Base-by-base conservation (phyloP, 2,888 invertebrate genomes). In the Hesperia comma region DNA sequence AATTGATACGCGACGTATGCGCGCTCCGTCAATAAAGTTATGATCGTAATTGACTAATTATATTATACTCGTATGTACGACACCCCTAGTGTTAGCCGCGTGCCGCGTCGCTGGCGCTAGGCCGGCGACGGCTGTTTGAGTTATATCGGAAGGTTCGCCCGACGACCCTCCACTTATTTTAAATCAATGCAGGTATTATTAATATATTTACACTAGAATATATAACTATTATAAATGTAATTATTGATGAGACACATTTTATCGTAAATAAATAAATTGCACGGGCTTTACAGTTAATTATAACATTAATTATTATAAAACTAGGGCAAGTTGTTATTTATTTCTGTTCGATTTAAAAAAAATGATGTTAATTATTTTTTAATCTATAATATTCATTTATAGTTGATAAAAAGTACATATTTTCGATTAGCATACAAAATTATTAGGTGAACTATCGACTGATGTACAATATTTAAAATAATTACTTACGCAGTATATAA, bases 291-390 rank as follows among this genome's bases (percentile, higher is more conserved):
- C 90, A 88, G 82, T 88, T 92, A 91, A 91, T 90, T 88, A 86
- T 91, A 92, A 91, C 86, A 89, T 90, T 90, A 91, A 91, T 92
- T 88, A 90, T 88, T 87, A 90, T 88, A 87, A 88, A 75, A 88
- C 81, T 92, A 92, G 92, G 91, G 88, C 92, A 93, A 93, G 93
- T 94, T 94, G 93, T 94, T 94, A 93, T 94, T 94, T 94, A 93
- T 93, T 93, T 92, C 93, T 93, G 93, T 94, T 93, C 92, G 90
- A 90, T 84, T 87, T 89, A 87, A 90, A 79, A 70, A 72, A 46
- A 54, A 83, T 85, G 86, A 91, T 91, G 92, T 92, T 92, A 85
- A 92, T 91, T 92, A 92, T 89, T 92, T 88, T 90, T 91, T 91
- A 90, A 91, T 86, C 80, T 82, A 82, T 83, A 78, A 84, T 85